Percentiles rank a stretch among this genome's conserved stretches.
Conservation (phyloP, 2,888 invertebrate species). For the Hirtodrosophila duncani region DNA sequence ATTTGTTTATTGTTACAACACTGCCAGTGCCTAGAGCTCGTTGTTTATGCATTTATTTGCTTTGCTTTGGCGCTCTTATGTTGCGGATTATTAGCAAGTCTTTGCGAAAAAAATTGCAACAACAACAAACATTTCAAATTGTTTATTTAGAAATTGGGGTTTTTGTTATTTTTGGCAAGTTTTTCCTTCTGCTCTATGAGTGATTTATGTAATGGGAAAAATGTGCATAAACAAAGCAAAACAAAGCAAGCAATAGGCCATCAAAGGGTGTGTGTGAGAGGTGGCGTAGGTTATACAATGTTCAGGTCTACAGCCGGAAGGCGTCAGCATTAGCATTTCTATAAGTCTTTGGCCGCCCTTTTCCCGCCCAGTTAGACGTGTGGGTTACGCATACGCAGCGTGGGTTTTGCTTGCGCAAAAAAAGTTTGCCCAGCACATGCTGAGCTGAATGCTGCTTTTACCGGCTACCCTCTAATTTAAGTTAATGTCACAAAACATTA, state of each 20-base stretch:
- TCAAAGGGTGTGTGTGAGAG: background rate
- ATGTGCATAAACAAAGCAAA: conserved; percentile 23
- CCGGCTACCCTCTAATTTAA: conserved; percentile 43
- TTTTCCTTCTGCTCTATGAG: too few species aligned
- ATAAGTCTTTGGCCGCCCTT: too few species aligned
- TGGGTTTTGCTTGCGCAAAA: conserved; percentile 12
- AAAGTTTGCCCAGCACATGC: conserved; percentile 28
- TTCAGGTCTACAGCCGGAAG: too few species aligned
- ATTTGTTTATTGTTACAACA: conserved; percentile 60
- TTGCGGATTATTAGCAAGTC: conserved; percentile 4
- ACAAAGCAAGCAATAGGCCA: conserved; percentile 22
- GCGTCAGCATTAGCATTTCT: too few species aligned
- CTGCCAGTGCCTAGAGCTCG: conserved; percentile 12
- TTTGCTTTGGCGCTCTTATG: conserved; percentile 10
- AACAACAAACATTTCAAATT: conserved; percentile 16
- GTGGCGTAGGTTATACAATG: too few species aligned
- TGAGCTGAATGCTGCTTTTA: conserved; percentile 14
- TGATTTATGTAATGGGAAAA: conserved; percentile 41
- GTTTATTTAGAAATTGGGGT: conserved; percentile 42
- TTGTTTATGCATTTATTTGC: conserved; percentile 19
- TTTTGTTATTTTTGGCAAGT: too few species aligned
- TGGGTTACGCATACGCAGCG: conserved; percentile 32
- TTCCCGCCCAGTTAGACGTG: background rate
- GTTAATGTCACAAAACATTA: conserved; percentile 42
- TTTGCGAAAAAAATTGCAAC: conserved; percentile 29